Conservation (phyloP, 2,797 vertebrate species). For the Pseudotriccus pelzelni region DNA sequence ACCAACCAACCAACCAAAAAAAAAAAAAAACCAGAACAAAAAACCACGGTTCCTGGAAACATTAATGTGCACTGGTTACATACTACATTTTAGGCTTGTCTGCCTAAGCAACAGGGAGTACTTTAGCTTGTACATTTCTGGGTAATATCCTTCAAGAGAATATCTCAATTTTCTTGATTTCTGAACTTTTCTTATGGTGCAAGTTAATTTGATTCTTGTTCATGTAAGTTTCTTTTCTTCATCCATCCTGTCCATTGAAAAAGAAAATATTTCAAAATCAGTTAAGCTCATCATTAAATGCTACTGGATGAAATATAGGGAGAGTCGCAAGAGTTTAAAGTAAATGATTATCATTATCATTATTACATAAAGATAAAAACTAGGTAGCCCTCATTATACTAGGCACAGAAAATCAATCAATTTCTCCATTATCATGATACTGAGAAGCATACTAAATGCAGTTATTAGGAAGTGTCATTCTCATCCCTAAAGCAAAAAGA, state of each 20-base stretch:
- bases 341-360: neutral
- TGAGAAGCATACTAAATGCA: neutral
- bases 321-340: neutral
- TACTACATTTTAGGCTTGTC: neutral
- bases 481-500: neutral
- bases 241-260: neutral
- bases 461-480: neutral
- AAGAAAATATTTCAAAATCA: neutral
- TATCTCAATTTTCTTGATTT: neutral
- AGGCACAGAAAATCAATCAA: neutral
- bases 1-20: no score
- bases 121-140: neutral
- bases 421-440: neutral
- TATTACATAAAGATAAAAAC: neutral
- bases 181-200: neutral
- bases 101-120: neutral
- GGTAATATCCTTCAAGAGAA: neutral
- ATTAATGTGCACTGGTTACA: neutral
- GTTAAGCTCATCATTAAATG: neutral
- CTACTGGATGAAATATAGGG: neutral
- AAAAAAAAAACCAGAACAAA: no score
- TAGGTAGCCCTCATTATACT: neutral
- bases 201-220: neutral
- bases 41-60: neutral
- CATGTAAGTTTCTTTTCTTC: neutral